Evolutionary conservation across 1,140 invertebrate species (phyloP), one percentile per base, ranked within the genome.

Genomic region (Ericerus pela): DNA sequence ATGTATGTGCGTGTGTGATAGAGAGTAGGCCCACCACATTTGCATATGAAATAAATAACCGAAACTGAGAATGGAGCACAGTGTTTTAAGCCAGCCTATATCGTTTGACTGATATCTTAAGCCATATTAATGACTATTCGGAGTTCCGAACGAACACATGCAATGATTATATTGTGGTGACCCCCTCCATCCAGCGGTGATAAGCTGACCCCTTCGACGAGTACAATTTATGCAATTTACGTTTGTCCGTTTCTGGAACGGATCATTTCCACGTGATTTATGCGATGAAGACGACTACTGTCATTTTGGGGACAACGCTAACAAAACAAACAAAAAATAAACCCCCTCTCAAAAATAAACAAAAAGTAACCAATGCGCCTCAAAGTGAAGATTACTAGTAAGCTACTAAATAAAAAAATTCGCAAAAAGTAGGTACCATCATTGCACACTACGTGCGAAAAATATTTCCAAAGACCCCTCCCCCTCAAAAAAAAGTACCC

Each of bases 71-170:
- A 47, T 47, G 20, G 41, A 47, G 41, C 41, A n/a, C n/a, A 5
- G 41, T 47, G 41, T 47, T 47, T 47, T 47, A 47, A 47, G 12
- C 41, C 20, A 47, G 41, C 41, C n/a, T 24, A 47, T 47, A 47
- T 47, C 41, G 41, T 47, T n/a, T 47, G 41, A 47, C 41, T 47
- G 41, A 47, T 47, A 47, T 47, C 41, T 47, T 47, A 47, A 47
- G 41, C 41, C 26, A 47, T 47, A 47, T 47, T 47, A 47, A 47
- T 47, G 41, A 47, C 41, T 16, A 24, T 47, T 47, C 41, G 41
- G 26, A 24, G 22, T 47, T 47, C 26, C n/a, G n/a, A n/a, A n/a
- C n/a, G n/a, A 47, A 47, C 41, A 47, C 41, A 24, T 47, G 3
- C 14, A 41, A 47, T 47, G 41, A 47, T 47, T n/a, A n/a, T n/a